Conservation (phyloP, 2,797 vertebrate genomes). For the Gymnoscopelus microlampas region DNA sequence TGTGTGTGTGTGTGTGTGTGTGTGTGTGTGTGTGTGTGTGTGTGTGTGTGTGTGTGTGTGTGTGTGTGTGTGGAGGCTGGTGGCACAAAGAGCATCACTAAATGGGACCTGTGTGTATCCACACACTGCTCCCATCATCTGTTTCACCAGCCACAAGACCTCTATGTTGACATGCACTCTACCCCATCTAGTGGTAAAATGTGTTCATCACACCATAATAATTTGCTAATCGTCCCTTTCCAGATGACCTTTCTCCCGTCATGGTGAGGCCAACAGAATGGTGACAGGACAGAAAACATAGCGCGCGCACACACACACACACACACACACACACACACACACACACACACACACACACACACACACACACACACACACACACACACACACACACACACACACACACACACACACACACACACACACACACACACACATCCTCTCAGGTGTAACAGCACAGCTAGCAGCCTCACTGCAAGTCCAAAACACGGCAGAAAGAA, state of each 20-base stretch:
- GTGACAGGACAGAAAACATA: background rate
- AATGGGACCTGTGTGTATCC: constrained; percentile 13
- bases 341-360: too few relatives aligned
- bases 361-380: too few relatives aligned
- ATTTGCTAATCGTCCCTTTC: background rate
- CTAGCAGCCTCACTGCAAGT: too few relatives aligned
- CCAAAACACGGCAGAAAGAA: too few relatives aligned
- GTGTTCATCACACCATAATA: constrained; percentile 1
- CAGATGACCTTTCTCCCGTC: background rate
- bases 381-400: too few relatives aligned
- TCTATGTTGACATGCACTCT: background rate
- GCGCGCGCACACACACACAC: constrained; percentile 23
- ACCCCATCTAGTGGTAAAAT: constrained; percentile 14
- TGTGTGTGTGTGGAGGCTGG: background rate
- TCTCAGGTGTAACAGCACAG: too few relatives aligned
- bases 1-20: constrained; percentile 6
- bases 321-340: too few relatives aligned
- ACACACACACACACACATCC: too few relatives aligned
- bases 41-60: constrained; percentile 10
- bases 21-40: constrained; percentile 1
- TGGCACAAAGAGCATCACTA: constrained; percentile 4
- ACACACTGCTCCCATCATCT: background rate
- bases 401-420: too few relatives aligned
- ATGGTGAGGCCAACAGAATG: background rate
- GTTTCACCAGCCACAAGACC: constrained; percentile 1